Evolutionary conservation across 1,140 invertebrate species (phyloP).

Genomic region (Drosophila virilis): DNA sequence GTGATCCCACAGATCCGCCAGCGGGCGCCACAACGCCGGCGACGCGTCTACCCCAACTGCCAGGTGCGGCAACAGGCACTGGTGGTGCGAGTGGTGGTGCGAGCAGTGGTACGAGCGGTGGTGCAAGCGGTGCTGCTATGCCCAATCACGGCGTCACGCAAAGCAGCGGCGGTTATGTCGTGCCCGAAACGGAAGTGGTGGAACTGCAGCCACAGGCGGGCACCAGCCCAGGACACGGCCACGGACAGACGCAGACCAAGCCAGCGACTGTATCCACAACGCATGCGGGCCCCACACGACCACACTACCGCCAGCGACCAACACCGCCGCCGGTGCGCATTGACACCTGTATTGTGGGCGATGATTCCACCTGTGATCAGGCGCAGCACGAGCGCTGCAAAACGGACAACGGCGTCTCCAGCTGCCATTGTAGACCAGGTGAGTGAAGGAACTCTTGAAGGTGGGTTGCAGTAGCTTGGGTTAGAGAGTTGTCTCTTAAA

Average conservation of each 20-base stretch:
- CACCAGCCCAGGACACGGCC: slow-evolving; percentile 40
- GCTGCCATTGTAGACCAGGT: slow-evolving; percentile 94
- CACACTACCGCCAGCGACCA: slow-evolving; percentile 86
- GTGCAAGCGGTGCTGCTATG: slow-evolving; percentile 22
- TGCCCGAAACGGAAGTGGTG: slow-evolving; percentile 84
- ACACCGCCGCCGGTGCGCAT: slow-evolving; percentile 90
- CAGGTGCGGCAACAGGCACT: slow-evolving; percentile 40
- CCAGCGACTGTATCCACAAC: slow-evolving; percentile 64
- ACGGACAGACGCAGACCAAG: slow-evolving; percentile 16
- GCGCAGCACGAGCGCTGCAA: slow-evolving; percentile 94
- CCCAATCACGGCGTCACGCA: slow-evolving; percentile 63
- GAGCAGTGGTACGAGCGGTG: slow-evolving; percentile 16
- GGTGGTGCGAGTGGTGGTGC: slow-evolving; percentile 11
- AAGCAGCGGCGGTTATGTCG: slow-evolving; percentile 85
- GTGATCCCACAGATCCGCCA: slow-evolving; percentile 85
- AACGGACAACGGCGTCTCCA: slow-evolving; percentile 95
- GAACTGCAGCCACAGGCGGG: slow-evolving; percentile 59
- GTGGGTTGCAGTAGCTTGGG: no score
- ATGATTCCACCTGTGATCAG: slow-evolving; percentile 95
- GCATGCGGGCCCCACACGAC: slow-evolving; percentile 83
- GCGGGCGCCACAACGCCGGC: slow-evolving; percentile 61
- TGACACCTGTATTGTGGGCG: slow-evolving; percentile 97
- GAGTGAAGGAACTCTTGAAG: slow-evolving; percentile 9
- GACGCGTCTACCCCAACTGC: slow-evolving; percentile 69
- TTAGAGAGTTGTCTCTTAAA: no score